phyloP scores from a whole-genome alignment of 2,113 vertebrate species.

The Nerophis ophidion region DNA sequence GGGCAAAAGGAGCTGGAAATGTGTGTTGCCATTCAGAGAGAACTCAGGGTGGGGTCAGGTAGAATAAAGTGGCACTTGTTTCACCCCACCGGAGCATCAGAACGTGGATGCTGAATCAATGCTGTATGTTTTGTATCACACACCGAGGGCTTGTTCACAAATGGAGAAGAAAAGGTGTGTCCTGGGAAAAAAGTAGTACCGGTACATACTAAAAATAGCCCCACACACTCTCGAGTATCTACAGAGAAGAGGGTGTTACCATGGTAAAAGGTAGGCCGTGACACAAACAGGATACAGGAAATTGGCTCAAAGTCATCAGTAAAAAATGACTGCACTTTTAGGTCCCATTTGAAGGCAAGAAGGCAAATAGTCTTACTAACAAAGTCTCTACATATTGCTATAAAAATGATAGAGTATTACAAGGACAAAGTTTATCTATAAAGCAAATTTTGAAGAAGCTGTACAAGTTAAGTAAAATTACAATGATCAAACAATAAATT shows the following conservation, averaged over 20 bases:
- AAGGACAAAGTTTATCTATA: too few relatives aligned
- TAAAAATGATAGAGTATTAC: background rate
- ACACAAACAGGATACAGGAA: slow-evolving; percentile 62
- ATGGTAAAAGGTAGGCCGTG: slow-evolving; percentile 50
- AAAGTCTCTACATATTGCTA: background rate
- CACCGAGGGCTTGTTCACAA: slow-evolving; percentile 59
- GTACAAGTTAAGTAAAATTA: too few relatives aligned
- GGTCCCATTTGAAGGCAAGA: slow-evolving; percentile 8
- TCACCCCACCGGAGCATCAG: slow-evolving; percentile 13
- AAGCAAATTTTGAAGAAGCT: too few relatives aligned
- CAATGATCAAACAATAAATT: too few relatives aligned
- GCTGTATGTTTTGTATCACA: slow-evolving; percentile 34
- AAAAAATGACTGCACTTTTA: slow-evolving; percentile 38
- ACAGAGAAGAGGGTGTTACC: slow-evolving; percentile 42
- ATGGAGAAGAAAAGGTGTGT: slow-evolving; percentile 20
- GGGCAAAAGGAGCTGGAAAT: slow-evolving; percentile 49
- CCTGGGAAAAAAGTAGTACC: slow-evolving; percentile 22
- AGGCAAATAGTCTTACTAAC: slow-evolving; percentile 8
- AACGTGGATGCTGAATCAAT: slow-evolving; percentile 19
- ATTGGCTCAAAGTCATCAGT: slow-evolving; percentile 37
- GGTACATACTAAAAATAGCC: slow-evolving; percentile 6
- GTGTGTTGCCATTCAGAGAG: slow-evolving; percentile 51
- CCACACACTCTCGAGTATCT: slow-evolving; percentile 15
- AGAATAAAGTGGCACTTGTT: slow-evolving; percentile 63
- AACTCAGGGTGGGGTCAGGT: slow-evolving; percentile 46